phyloP scores from a whole-genome alignment of 2,113 vertebrate species.

The Platysternon megacephalum region DNA sequence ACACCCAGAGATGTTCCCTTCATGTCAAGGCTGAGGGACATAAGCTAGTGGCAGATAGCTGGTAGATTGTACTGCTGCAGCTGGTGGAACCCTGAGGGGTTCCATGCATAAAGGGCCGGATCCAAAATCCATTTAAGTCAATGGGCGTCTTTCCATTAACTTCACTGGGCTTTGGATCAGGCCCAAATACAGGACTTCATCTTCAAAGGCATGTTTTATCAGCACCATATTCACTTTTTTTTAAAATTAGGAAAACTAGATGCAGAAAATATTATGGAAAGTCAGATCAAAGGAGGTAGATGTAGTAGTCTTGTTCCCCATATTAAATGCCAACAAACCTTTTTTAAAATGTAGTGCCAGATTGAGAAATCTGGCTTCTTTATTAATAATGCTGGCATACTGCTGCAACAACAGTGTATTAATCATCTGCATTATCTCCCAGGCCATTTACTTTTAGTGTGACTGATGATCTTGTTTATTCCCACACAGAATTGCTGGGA shows the following conservation, averaged over 20 bases:
- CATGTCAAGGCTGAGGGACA: background rate
- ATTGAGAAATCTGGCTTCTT: background rate
- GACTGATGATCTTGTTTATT: conserved; percentile 49
- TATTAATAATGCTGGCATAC: conserved; percentile 9
- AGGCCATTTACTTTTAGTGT: conserved; percentile 20
- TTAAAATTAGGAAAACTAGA: background rate
- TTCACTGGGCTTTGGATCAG: background rate
- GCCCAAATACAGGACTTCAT: background rate
- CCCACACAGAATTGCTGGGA: conserved; percentile 12
- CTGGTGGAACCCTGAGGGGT: background rate
- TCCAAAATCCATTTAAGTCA: background rate
- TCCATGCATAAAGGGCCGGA: background rate
- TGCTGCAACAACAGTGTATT: background rate
- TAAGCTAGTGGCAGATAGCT: background rate
- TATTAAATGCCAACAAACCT: background rate
- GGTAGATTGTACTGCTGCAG: background rate
- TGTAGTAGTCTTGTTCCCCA: background rate
- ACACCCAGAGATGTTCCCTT: background rate
- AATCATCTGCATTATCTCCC: background rate
- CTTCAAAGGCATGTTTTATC: background rate
- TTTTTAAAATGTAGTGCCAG: background rate
- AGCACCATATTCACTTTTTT: background rate
- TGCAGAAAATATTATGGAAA: background rate
- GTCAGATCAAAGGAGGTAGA: background rate
- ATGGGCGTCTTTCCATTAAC: background rate